These are phyloP conservation scores for Osmerus eperlanus DNA, from an alignment of 2,113 vertebrate genomes.

Conservation along the genomic window DNA sequence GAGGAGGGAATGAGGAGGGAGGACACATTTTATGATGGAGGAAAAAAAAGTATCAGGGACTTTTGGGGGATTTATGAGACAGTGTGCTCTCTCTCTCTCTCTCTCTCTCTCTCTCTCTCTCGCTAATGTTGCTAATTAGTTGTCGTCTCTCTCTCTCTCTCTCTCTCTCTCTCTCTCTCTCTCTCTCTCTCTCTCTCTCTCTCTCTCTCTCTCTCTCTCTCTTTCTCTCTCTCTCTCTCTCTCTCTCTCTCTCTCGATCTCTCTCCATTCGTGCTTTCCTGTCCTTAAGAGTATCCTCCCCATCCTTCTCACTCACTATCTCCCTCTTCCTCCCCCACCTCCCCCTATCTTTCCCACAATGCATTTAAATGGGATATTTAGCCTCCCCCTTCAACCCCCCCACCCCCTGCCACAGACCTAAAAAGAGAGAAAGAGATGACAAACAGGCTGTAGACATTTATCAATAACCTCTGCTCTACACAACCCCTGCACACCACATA, in stretches of 20 bases:
- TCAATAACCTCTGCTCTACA: not conserved
- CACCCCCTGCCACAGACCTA: conserved; percentile 33
- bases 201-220: conserved; percentile 27
- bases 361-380: conserved; percentile 69
- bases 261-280: conserved; percentile 46
- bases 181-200: too few relatives aligned
- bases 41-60: conserved; percentile 14
- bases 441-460: not conserved
- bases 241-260: conserved; percentile 24
- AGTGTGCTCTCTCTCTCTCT: conserved; percentile 28
- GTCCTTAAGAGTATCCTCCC: conserved; percentile 56
- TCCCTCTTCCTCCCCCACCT: conserved; percentile 36
- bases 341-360: conserved; percentile 55
- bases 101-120: conserved; percentile 31
- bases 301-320: conserved; percentile 55
- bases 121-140: too few relatives aligned
- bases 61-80: conserved; percentile 50
- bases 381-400: not conserved
- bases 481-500: not conserved
- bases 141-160: conserved; percentile 21
- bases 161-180: not conserved
- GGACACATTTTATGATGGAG: not conserved
- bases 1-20: not conserved
- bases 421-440: not conserved
- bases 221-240: conserved; percentile 21